Evolutionary conservation across 2,797 vertebrate genomes (phyloP).

Genomic region (Takifugu rubripes): DNA sequence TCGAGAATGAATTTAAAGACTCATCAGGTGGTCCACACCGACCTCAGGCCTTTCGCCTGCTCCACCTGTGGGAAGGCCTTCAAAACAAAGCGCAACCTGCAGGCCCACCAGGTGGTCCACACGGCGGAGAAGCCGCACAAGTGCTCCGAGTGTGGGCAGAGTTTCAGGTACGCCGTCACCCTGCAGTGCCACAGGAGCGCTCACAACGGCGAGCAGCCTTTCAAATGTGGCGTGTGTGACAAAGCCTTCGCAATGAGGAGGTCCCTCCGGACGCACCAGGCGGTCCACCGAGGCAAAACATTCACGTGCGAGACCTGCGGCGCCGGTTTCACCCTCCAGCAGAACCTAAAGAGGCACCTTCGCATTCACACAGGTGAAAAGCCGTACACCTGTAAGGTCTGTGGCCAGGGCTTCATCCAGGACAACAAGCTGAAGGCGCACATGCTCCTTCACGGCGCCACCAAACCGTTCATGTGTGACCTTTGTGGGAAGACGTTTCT

Average conservation of each 20-base stretch:
- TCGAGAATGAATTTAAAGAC: conserved; percentile 50
- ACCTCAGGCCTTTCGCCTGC: conserved; percentile 45
- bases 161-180: conserved; percentile 53
- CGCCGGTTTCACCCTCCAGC: conserved; percentile 54
- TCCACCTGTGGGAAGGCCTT: conserved; percentile 54
- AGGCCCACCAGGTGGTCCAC: conserved; percentile 55
- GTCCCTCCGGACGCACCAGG: conserved; percentile 58
- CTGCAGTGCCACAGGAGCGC: conserved; percentile 53
- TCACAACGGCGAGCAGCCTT: conserved; percentile 51
- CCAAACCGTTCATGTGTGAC: conserved; percentile 69
- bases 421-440: conserved; percentile 71
- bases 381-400: conserved; percentile 72
- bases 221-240: conserved; percentile 46
- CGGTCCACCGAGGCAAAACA: conserved; percentile 57
- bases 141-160: conserved; percentile 52
- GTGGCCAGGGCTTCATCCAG: conserved; percentile 73
- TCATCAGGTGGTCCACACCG: conserved; percentile 52
- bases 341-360: conserved; percentile 65
- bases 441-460: conserved; percentile 70
- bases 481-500: conserved; percentile 68
- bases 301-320: conserved; percentile 66
- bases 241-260: conserved; percentile 53
- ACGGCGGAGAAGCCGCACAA: conserved; percentile 39
- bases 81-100: conserved; percentile 57
- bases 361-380: conserved; percentile 69